Evolutionary conservation across 2,888 invertebrate genomes (phyloP).

Genomic region (Chrysina gloriosa): DNA sequence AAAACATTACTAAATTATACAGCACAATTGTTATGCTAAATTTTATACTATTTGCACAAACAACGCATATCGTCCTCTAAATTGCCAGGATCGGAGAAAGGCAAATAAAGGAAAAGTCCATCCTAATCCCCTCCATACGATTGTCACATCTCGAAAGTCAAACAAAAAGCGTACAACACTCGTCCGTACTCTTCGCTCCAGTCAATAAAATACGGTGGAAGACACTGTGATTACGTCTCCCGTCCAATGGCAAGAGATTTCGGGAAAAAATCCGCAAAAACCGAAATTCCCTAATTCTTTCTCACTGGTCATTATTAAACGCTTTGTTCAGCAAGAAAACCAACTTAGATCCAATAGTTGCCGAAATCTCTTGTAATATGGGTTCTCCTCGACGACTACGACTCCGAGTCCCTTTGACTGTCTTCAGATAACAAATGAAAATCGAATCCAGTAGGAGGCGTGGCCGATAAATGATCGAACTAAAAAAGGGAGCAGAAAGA

Average conservation of each 20-base stretch:
- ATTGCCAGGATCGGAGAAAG: constrained; percentile 50
- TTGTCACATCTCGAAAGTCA: constrained; percentile 57
- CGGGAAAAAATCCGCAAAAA: constrained; percentile 53
- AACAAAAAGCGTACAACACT: constrained; percentile 44
- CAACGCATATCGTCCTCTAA: constrained; percentile 49
- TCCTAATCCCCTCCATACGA: constrained; percentile 52
- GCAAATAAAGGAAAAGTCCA: constrained; percentile 49
- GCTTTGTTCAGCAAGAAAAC: constrained; percentile 65
- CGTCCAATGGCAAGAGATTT: constrained; percentile 52
- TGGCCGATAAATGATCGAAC: constrained; percentile 59
- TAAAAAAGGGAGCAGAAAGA: constrained; percentile 51
- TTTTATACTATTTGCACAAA: neutral
- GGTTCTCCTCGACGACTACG: constrained; percentile 58
- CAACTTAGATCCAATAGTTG: constrained; percentile 55
- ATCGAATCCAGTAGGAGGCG: constrained; percentile 58
- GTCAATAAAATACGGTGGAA: constrained; percentile 50
- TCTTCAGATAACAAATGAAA: constrained; percentile 61
- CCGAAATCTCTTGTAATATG: constrained; percentile 61
- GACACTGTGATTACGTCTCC: constrained; percentile 53
- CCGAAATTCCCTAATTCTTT: constrained; percentile 55
- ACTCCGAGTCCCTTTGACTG: constrained; percentile 48
- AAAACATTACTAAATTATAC: no score
- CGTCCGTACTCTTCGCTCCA: constrained; percentile 16
- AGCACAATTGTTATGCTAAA: neutral
- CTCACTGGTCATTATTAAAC: constrained; percentile 64